Conservation (phyloP, 2,797 vertebrate species). For the Chloroceryle inda region DNA sequence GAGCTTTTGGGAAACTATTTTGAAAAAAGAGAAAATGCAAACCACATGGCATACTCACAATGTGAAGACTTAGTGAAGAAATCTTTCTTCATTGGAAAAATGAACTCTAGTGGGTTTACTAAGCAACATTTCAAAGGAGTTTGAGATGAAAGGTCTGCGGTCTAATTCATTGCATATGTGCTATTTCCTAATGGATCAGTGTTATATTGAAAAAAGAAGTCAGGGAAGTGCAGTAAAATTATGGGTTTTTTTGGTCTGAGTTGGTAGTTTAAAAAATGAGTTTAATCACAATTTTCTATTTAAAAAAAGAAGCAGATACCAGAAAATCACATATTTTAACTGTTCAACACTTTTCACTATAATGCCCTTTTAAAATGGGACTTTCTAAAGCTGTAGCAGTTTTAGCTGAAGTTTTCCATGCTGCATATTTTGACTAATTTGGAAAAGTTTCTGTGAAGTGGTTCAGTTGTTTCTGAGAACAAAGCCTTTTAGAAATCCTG, state of each 20-base stretch:
- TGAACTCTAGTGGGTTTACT: neutral
- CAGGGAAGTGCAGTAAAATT: neutral
- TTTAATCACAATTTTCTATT: neutral
- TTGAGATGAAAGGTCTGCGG: slow-evolving; percentile 30
- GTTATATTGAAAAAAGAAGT: neutral
- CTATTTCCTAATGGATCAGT: neutral
- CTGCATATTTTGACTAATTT: neutral
- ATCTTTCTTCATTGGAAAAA: slow-evolving; percentile 45
- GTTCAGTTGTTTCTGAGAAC: slow-evolving; percentile 51
- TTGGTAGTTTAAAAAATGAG: neutral
- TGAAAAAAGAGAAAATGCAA: slow-evolving; percentile 39
- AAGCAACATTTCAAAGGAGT: slow-evolving; percentile 54
- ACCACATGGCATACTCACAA: slow-evolving; percentile 16
- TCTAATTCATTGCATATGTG: slow-evolving; percentile 21
- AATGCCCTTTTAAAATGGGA: neutral
- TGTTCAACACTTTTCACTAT: neutral
- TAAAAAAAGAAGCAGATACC: neutral
- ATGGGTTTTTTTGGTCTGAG: accelerated
- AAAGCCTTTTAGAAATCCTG: slow-evolving; percentile 38
- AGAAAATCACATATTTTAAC: neutral
- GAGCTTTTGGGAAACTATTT: neutral
- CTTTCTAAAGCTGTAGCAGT: neutral
- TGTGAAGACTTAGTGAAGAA: slow-evolving; percentile 21
- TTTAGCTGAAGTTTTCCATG: neutral
- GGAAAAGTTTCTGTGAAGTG: slow-evolving; percentile 19